These are phyloP conservation scores for Dicyrtomina minuta DNA, from an alignment of 2,888 invertebrate species.

Conservation along the genomic window DNA sequence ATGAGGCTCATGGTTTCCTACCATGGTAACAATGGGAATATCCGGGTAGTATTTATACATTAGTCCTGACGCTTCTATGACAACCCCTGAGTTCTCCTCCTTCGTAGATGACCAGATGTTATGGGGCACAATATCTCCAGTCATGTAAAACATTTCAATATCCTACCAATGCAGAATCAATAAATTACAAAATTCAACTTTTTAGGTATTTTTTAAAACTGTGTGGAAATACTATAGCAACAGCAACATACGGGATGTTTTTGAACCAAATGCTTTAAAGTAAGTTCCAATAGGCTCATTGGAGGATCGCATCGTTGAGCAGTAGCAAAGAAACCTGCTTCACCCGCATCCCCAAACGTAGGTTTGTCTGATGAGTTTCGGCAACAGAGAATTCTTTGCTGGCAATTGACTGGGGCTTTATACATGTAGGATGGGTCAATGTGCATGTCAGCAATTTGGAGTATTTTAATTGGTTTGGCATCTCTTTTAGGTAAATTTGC, in stretches of 20 bases:
- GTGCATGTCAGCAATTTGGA: constrained; percentile 76
- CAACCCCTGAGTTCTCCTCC: constrained; percentile 49
- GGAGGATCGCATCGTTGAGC: constrained; percentile 77
- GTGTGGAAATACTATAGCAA: too few species aligned
- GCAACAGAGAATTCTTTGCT: constrained; percentile 73
- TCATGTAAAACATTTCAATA: constrained; percentile 59
- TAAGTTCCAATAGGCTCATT: constrained; percentile 67
- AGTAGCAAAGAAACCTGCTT: constrained; percentile 79
- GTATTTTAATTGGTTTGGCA: constrained; percentile 57
- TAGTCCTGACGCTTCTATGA: constrained; percentile 40
- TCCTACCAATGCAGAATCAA: constrained; percentile 40
- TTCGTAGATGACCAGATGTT: constrained; percentile 60
- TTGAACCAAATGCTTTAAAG: constrained; percentile 64
- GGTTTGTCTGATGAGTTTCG: constrained; percentile 58
- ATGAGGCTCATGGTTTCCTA: constrained; percentile 63
- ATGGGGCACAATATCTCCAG: constrained; percentile 61
- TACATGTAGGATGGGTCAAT: constrained; percentile 72
- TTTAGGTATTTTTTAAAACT: too few species aligned
- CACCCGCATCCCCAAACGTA: too few species aligned
- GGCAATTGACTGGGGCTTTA: constrained; percentile 69
- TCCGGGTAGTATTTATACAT: constrained; percentile 54
- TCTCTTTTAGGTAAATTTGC: too few species aligned
- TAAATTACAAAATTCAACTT: too few species aligned
- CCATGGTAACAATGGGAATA: constrained; percentile 58
- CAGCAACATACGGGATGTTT: too few species aligned